Evolutionary conservation across 2,797 vertebrate species (phyloP).

Genomic region (Danio jaintianensis): DNA sequence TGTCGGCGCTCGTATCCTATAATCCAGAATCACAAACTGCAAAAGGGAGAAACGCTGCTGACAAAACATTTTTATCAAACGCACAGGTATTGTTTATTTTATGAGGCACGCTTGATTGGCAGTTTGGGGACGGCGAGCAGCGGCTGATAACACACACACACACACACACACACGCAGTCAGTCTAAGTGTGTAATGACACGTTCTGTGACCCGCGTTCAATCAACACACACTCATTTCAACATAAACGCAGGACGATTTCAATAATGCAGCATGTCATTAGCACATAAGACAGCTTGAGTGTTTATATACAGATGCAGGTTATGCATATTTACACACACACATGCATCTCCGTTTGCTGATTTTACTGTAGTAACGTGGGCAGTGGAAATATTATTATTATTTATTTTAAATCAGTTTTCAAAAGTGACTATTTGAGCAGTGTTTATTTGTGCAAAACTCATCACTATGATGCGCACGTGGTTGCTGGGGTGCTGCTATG

Average conservation of each 20-base stretch:
- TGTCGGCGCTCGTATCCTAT: slow-evolving; percentile 20
- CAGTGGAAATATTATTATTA: no score
- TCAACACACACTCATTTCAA: not conserved
- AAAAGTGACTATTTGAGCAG: no score
- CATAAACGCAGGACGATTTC: not conserved
- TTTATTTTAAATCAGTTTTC: no score
- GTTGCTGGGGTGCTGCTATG: no score
- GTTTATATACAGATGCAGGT: not conserved
- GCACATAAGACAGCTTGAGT: slow-evolving; percentile 10
- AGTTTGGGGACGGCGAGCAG: slow-evolving; percentile 29
- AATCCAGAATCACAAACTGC: slow-evolving; percentile 15
- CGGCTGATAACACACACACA: slow-evolving; percentile 35
- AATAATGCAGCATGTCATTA: slow-evolving; percentile 1
- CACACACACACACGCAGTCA: not conserved
- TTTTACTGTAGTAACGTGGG: no score
- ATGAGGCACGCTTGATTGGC: slow-evolving; percentile 31
- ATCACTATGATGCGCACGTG: no score
- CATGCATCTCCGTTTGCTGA: not conserved
- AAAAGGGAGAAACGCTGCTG: slow-evolving; percentile 12
- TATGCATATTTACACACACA: not conserved
- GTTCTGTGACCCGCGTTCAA: not conserved
- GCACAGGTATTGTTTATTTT: slow-evolving; percentile 26
- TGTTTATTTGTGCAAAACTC: no score
- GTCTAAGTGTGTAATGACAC: not conserved
- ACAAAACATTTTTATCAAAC: slow-evolving; percentile 41